These are phyloP conservation scores for Sakesphorus luctuosus DNA, from an alignment of 2,113 vertebrate genomes.

Conservation along the genomic window DNA sequence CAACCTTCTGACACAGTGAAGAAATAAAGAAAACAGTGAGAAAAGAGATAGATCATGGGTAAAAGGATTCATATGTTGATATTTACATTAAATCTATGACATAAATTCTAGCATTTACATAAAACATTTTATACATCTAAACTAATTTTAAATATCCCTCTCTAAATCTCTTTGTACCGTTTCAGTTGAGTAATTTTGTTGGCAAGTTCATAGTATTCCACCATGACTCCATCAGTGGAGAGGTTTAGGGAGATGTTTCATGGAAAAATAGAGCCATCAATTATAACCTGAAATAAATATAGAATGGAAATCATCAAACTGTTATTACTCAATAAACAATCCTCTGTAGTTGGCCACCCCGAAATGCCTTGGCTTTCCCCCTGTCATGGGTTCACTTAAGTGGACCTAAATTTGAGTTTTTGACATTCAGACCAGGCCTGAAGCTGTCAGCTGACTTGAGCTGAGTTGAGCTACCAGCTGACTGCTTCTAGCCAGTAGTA, in stretches of 20 bases:
- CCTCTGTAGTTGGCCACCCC: neutral
- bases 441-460: too few species aligned
- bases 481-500: too few species aligned
- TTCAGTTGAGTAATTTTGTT: neutral
- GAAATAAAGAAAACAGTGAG: neutral
- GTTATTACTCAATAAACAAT: neutral
- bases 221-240: neutral
- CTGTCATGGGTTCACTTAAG: too few species aligned
- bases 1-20: neutral
- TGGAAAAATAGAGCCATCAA: neutral
- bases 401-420: too few species aligned
- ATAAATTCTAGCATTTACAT: neutral
- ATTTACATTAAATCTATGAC: neutral
- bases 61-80: neutral
- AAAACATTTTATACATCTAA: neutral
- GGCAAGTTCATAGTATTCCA: neutral
- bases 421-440: too few species aligned
- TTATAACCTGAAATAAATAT: neutral
- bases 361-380: neutral
- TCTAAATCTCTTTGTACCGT: neutral
- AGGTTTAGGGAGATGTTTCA: neutral
- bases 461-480: too few species aligned
- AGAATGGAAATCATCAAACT: neutral
- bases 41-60: neutral
- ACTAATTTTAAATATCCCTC: neutral